These are phyloP conservation scores for Zosterops pallidus DNA, from an alignment of 2,113 vertebrate genomes.

Conservation along the genomic window DNA sequence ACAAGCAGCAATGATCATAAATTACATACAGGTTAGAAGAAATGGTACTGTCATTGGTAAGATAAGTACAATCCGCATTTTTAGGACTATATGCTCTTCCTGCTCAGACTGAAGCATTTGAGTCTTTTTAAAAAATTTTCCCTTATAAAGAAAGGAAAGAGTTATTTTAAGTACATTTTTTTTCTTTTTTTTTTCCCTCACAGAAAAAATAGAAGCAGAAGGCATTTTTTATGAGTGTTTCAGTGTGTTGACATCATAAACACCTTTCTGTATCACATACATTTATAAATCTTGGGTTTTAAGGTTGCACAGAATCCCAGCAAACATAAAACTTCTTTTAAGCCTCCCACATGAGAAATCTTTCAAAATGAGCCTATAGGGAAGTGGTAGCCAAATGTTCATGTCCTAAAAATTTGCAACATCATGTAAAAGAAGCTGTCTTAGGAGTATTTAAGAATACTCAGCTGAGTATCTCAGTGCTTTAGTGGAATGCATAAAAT, in stretches of 20 bases:
- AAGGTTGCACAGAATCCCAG: not conserved
- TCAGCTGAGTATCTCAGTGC: not conserved
- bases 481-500: not conserved
- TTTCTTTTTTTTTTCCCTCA: not conserved
- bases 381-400: not conserved
- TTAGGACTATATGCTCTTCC: not conserved
- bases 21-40: not conserved
- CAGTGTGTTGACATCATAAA: not conserved
- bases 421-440: not conserved
- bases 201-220: not conserved
- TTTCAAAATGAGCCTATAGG: not conserved
- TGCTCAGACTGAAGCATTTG: not conserved
- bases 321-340: not conserved
- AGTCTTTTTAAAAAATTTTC: not conserved
- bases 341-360: not conserved
- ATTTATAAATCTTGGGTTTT: not conserved
- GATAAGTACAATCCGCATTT: not conserved
- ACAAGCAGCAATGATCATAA: not conserved
- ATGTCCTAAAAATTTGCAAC: not conserved
- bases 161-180: not conserved
- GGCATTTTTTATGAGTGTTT: not conserved
- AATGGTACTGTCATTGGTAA: not conserved
- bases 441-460: not conserved
- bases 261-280: not conserved
- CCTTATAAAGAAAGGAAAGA: not conserved